Evolutionary conservation across 1,140 invertebrate genomes (phyloP).

Genomic region (Cheumatopsyche charites): DNA sequence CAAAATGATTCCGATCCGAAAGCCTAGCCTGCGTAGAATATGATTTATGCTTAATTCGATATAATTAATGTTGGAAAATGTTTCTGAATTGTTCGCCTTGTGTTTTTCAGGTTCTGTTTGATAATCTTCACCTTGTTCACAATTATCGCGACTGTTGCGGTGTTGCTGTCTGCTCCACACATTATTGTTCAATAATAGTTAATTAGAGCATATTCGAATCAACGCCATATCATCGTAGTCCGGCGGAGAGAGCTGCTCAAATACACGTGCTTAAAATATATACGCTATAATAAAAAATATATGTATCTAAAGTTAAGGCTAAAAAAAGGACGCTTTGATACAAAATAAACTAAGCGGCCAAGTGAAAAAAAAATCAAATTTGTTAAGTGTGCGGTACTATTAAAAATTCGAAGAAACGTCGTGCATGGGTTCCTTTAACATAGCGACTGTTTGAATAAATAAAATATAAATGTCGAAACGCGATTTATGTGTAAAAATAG

Average conservation of each 20-base stretch:
- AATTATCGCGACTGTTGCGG: slow-evolving; percentile 91
- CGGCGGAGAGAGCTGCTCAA: slow-evolving; percentile 1
- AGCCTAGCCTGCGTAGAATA: not conserved
- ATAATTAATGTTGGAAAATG: not conserved
- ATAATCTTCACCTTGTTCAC: slow-evolving; percentile 97
- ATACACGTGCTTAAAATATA: not conserved
- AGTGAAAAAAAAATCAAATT: slow-evolving; percentile 2
- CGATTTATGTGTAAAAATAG: too few relatives aligned
- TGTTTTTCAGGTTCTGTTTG: slow-evolving; percentile 82
- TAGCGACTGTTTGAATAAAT: too few relatives aligned
- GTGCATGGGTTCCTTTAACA: too few relatives aligned
- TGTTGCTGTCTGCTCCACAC: slow-evolving; percentile 92
- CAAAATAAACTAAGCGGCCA: not conserved
- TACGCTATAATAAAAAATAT: not conserved
- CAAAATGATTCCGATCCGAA: not conserved
- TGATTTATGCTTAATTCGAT: not conserved
- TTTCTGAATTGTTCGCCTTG: not conserved
- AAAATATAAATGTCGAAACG: too few relatives aligned
- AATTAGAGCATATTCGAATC: slow-evolving; percentile 41
- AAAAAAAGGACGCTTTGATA: slow-evolving; percentile 4
- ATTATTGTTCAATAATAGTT: slow-evolving; percentile 88
- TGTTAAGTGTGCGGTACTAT: slow-evolving; percentile 6
- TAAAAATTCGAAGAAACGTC: too few relatives aligned
- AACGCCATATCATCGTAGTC: slow-evolving; percentile 17
- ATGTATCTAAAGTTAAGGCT: slow-evolving; percentile 6